Percentiles rank a stretch among this genome's conserved stretches.
Conservation (phyloP, 1,140 invertebrate genomes). For the Neuroterus valhalla region DNA sequence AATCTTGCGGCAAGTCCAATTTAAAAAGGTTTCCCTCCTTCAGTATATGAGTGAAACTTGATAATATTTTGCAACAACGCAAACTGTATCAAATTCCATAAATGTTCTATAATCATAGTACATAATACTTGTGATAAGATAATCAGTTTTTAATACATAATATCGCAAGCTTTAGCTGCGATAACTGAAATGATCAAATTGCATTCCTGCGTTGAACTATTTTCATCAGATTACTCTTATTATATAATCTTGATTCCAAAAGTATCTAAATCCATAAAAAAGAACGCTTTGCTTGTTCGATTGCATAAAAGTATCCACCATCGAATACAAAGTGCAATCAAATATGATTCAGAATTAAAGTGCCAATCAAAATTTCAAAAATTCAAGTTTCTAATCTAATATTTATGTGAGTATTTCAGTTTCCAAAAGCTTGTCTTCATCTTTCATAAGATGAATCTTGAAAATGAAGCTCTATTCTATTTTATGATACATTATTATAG, state of each 20-base stretch:
- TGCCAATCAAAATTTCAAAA: background rate
- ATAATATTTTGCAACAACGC: background rate
- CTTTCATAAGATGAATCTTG: too few relatives aligned
- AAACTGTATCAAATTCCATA: background rate
- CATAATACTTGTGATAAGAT: slow-evolving; percentile 24
- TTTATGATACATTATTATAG: too few relatives aligned
- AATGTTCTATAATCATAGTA: background rate
- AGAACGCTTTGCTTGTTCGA: too few relatives aligned
- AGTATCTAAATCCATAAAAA: too few relatives aligned
- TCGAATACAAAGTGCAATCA: too few relatives aligned
- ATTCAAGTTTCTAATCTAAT: background rate
- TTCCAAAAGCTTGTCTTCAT: too few relatives aligned
- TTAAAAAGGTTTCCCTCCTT: background rate
- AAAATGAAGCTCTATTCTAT: too few relatives aligned
- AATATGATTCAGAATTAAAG: too few relatives aligned
- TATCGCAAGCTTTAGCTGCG: background rate
- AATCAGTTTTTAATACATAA: slow-evolving; percentile 7
- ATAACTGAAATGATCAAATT: background rate
- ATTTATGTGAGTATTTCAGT: too few relatives aligned
- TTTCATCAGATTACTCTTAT: background rate
- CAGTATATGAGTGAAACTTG: slow-evolving; percentile 4
- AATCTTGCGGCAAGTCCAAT: slow-evolving; percentile 22
- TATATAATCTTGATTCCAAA: slow-evolving; percentile 3
- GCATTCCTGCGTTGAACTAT: background rate
- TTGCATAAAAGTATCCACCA: too few relatives aligned